Base-by-base conservation (phyloP, 2,797 vertebrate species). In the Lophotriccus pileatus region DNA sequence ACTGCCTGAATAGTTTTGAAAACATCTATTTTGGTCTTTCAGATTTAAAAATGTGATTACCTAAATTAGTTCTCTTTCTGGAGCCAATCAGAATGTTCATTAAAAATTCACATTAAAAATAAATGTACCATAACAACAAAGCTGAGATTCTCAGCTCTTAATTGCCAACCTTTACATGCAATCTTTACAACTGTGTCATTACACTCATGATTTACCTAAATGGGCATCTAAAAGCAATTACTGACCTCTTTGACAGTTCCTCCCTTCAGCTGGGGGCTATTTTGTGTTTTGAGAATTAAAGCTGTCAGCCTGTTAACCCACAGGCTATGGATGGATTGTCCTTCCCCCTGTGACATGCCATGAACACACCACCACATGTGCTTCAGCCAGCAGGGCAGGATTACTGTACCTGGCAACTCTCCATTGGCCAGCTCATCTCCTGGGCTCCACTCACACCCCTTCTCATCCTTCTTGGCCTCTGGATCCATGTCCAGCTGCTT, bases 391-490 rank as follows among this genome's bases (percentile, higher is more conserved):
- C 52, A 4, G 17, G 21, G 39, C 4, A 10, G 78, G n/a, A 76
- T 18, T 17, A 43, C 30, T 23, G 28, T 93, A 99, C 99, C 99
- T 96, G 97, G 94, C 60, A 98, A 75, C 36, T 99, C 98, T 78
- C 99, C 99, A 25, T 99, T 99, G 52, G 98, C 97, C 84, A 99
- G 91, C 50, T 98, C 97, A 7, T 97, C 98, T 76, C 89, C 66
- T 72, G 97, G 96, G 55, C 98, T 98, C 66, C 97, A 95, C 49
- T 95, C 96, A 22, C 19, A 56, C 79, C 86, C 96, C 84, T 94
- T 96, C 32, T 80, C 93, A 32, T 88, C 92, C 70, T 87, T 95
- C 49, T 90, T 91, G 60, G 56, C 66, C 58, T 98, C 78, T 9
- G 94, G 95, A 88, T 97, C 97, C 58, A 98, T 94, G 24, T 99